Base-by-base conservation (phyloP, 2,113 vertebrate genomes). In the Gasterosteus aculeatus region DNA sequence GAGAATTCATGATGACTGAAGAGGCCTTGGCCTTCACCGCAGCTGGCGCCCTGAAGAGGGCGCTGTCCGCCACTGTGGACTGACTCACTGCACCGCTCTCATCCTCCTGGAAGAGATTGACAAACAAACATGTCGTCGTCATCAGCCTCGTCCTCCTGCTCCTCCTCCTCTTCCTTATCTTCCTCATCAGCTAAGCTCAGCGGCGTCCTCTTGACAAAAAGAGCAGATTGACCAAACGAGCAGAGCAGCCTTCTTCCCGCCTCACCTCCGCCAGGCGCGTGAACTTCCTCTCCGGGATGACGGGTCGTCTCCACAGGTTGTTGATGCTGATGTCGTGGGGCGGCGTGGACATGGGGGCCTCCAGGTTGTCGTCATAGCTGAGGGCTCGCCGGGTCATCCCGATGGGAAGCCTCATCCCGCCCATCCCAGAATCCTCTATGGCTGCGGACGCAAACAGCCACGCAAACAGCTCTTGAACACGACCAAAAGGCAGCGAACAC, bases 1-100 rank as follows among this genome's bases (percentile, higher is more conserved):
- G 95, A 75, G 98, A 99, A 78, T 87, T 98, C 95, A 98, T 95
- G 93, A 99, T 97, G 78, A 92, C 31, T 1, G 95, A 96, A 12
- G 97, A 97, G 29, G 97, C 98, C 91, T 97, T 99, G 56, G 97
- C 91, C 89, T 98, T 99, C 94, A 98, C 96, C 84, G 97, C 95
- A 0, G 93, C 92, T 19, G 89, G 86, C 3, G 77, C 26, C 77
- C 85, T 96, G 72, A 89, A 89, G 77, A 82, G 42, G 68, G 78
- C 62, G 41, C 69, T 84, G 56, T 94, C 93, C 70, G 0, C 87
- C 77, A 22, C 88, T 63, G 78, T 7, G 68, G 78, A 62, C 70
- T 80, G 83, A 62, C 10, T 70, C 8, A n/a, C 66, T 26, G 78
- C 62, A 41, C 91, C 93, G 53, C 91, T 91, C 35, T 97, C 95